Base-by-base conservation (phyloP, 1,140 invertebrate species). In the Drosophila truncata region DNA sequence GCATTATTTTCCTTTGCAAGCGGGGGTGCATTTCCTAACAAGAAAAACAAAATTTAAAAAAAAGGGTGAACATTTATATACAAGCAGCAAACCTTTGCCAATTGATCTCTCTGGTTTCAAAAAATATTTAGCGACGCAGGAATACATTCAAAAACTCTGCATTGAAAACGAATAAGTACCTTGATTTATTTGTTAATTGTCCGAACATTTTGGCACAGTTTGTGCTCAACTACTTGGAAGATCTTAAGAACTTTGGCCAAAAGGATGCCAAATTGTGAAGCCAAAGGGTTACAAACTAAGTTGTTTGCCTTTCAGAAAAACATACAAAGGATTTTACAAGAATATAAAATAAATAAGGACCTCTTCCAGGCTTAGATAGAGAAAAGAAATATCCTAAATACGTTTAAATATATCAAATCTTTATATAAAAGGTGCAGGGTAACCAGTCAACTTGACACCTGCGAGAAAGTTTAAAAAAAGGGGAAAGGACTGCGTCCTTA, bases 391-490 rank as follows among this genome's bases (percentile, higher is more conserved):
- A 7, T 18, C 18, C 6, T n/a, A 42, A 31, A 18, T 50, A 8
- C 6, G 7, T 29, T 29, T 29, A 29, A 29, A 29, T 29, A 29
- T 29, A 29, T 29, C 27, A 29, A 29, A 29, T 29, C 27, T 29
- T 29, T 4, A 27, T 27, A 14, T 14, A 35, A 35, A 10, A 13
- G 13, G 13, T 1, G 33, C 72, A 73, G 67, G 54, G 76, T 57
- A 87, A 87, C 83, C 71, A 80, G 83, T 87, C 87, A 67, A 80
- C 59, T 73, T 64, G 72, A 87, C 83, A 87, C 83, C 83, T 87
- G 83, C 79, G 33, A 75, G 62, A 6, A n/a, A n/a, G n/a, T n/a
- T n/a, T n/a, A n/a, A n/a, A n/a, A n/a, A n/a, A n/a, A n/a, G n/a
- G n/a, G n/a, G n/a, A n/a, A n/a, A n/a, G n/a, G n/a, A n/a, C n/a